Evolutionary conservation across 2,113 vertebrate species (phyloP).

Genomic region (Anser brachyrhynchus): DNA sequence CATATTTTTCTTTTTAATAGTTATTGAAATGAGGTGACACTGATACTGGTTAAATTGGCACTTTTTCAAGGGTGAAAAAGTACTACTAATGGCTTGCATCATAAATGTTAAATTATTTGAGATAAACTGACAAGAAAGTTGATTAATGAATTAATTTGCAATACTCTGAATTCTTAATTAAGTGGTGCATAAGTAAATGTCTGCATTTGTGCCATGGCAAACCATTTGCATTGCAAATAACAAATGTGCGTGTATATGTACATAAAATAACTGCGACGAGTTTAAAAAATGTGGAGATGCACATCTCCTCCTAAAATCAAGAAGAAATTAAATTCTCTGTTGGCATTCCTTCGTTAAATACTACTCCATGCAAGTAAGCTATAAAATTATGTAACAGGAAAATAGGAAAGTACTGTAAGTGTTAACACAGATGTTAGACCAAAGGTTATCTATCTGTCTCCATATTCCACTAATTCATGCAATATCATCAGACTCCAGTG

Average conservation of each 20-base stretch:
- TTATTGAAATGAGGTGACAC: not conserved
- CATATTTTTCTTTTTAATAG: not conserved
- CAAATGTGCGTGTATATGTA: accelerated
- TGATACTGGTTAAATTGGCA: not conserved
- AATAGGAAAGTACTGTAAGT: not conserved
- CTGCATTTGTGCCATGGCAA: not conserved
- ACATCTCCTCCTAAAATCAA: not conserved
- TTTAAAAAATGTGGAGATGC: not conserved
- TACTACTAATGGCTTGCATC: not conserved
- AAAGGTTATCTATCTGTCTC: not conserved
- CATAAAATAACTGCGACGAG: not conserved
- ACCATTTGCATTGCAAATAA: not conserved
- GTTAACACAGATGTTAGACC: not conserved
- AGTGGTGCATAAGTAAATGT: not conserved
- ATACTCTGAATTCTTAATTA: not conserved
- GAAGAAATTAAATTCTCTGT: not conserved
- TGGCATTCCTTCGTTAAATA: not conserved
- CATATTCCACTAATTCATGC: accelerated
- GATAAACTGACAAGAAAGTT: not conserved
- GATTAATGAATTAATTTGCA: conserved; percentile 6
- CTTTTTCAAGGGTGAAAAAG: not conserved
- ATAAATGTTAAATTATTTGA: not conserved
- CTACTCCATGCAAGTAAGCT: not conserved
- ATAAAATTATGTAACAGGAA: not conserved
- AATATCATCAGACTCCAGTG: not conserved